Conservation (phyloP, 2,888 invertebrate species). For the Xestoiulus laeticollis region DNA sequence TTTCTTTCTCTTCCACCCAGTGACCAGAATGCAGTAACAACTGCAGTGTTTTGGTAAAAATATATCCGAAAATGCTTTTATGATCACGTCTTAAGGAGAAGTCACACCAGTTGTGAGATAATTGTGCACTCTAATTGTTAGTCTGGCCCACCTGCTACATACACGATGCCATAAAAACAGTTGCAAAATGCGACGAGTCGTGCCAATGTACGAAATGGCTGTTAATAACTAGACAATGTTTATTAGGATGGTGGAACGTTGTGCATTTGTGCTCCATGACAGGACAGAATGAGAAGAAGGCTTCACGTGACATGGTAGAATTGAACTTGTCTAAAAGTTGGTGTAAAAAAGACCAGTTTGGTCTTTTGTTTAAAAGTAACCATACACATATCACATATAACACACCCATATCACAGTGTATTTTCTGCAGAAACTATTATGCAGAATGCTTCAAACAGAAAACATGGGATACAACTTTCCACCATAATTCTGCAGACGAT, state of each 20-base stretch:
- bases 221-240: background rate
- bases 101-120: slow-evolving; percentile 23
- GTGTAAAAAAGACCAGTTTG: no score
- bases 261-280: background rate
- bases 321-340: background rate
- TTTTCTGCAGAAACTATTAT: no score
- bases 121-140: slow-evolving; percentile 23
- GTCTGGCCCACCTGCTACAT: slow-evolving; percentile 33
- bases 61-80: background rate
- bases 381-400: no score
- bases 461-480: no score
- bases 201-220: background rate
- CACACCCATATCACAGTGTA: no score
- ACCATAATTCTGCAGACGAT: no score
- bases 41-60: background rate
- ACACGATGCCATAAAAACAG: background rate
- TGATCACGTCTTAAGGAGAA: slow-evolving; percentile 27
- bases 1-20: slow-evolving; percentile 13
- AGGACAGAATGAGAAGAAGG: background rate
- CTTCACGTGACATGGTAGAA: background rate
- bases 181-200: background rate
- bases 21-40: background rate
- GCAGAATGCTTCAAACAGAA: no score
- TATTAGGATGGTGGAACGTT: background rate
- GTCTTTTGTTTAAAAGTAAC: no score